Conservation (phyloP, 1,140 invertebrate genomes). For the Melanaphis sacchari region DNA sequence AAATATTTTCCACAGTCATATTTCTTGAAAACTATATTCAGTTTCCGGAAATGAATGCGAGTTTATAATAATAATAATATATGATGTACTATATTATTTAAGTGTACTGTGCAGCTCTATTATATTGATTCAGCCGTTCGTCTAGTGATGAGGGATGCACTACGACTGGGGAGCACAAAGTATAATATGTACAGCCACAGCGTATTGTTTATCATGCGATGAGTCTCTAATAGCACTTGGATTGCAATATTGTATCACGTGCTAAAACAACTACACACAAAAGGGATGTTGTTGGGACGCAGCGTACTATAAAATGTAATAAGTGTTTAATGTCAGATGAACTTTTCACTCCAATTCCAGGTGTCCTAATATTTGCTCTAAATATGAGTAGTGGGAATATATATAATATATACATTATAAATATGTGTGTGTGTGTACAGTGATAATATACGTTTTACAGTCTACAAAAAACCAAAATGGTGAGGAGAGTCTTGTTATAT, state of each 20-base stretch:
- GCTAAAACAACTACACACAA: constrained; percentile 50
- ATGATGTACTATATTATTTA: neutral
- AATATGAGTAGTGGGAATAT: neutral
- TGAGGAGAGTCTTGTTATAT: neutral
- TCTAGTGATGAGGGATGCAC: neutral
- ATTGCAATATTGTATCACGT: constrained; percentile 50
- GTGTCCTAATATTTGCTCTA: constrained; percentile 51
- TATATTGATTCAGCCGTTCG: constrained; percentile 46
- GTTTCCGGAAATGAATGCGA: neutral
- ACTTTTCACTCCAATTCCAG: constrained; percentile 43
- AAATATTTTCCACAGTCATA: neutral
- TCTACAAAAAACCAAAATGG: neutral
- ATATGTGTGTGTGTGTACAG: neutral
- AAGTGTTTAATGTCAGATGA: constrained; percentile 28
- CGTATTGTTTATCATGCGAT: constrained; percentile 34
- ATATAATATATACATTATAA: neutral
- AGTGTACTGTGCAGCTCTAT: no score
- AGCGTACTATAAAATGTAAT: neutral
- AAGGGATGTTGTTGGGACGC: neutral
- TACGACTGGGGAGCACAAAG: constrained; percentile 20
- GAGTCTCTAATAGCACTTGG: constrained; percentile 50
- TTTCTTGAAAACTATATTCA: neutral
- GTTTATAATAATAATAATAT: neutral
- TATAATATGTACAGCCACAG: neutral
- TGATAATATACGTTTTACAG: neutral